Evolutionary conservation across 2,888 invertebrate species (phyloP), one percentile per base, ranked within the genome.

Genomic region (Hypomecis atomaria): DNA sequence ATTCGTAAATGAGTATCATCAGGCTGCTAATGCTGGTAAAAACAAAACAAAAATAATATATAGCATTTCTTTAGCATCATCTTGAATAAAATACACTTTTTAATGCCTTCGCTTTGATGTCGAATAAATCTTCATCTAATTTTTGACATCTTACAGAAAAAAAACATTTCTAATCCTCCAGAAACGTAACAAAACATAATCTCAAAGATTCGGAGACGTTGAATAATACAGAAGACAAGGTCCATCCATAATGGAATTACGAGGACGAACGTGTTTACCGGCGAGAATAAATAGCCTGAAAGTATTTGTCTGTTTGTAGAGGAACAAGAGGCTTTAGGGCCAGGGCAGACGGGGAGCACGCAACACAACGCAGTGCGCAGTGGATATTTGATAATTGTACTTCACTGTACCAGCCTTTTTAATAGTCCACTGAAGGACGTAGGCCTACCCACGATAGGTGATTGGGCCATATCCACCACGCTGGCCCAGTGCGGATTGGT

Each of bases 171-270:
- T 52, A 60, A 62, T 66, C 53, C 62, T 7, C 42, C 8, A 61
- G 59, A 59, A 66, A 49, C 62, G 59, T 13, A 66, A 66, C 55
- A 56, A 62, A 56, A 56, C 59, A 66, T 59, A 59, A 62, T 66
- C 55, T 58, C 69, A 65, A 63, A 65, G 66, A 60, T 66, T 62
- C 62, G 36, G 63, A 62, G 71, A 67, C 66, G 66, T 67, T 72
- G 71, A 72, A 71, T 71, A 69, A 72, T 72, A 72, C 65, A 71
- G 57, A 66, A 71, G 67, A 65, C 63, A 66, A 62, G 66, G 71
- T 72, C 72, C 72, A 70, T 72, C 71, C 64, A 69, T 72, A 71
- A 71, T 68, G 68, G 72, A 69, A 72, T 72, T 71, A 72, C 59
- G 62, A 62, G 65, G 71, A 71, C 72, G 66, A 66, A 62, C 66